Evolutionary conservation across 2,797 vertebrate genomes (phyloP), one percentile per base, ranked within the genome.

Genomic region (Melanotaenia maccullochi): DNA sequence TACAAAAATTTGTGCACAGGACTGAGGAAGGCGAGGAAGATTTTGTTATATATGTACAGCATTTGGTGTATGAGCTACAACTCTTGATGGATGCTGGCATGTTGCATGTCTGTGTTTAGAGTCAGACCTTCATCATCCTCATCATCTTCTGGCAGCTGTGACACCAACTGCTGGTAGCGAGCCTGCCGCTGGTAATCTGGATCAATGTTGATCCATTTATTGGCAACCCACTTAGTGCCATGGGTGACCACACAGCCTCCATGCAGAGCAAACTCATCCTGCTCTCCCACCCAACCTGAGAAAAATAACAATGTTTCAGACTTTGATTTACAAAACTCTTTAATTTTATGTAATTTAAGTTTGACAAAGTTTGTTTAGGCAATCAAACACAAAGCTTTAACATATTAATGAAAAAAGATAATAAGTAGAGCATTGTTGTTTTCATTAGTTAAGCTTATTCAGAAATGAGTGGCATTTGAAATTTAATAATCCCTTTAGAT

Each of bases 171-270:
- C 89, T 98, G 97, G 90, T 96, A 99, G 71, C 93, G 95, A 67
- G 93, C 94, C 92, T 99, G 98, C n/a, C 97, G 94, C 77, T 93
- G 89, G 78, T 95, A 95, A 90, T 97, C 96, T 4, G 98, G 98
- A 85, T 99, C 97, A 22, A 99, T 96, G 13, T 99, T 99, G 92
- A 99, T 98, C 97, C 98, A 99, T 92, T 99, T 99, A 94, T 99
- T 99, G 76, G 98, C 98, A 0, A 99, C 96, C 98, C 98, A 99
- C 86, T 99, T 99, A 42, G 94, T 97, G 68, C 98, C 97, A 1
- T 87, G 93, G 4, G 96, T 99, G 84, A 99, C 97, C 84, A 99
- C 88, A 83, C 98, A 99, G 79, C 97, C 97, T 12, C 98, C 98
- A 0, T 99, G 98, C 83, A 99, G 90, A 4, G 97, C 96, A 0